A percentile compares a stretch with the other conserved stretches of the same genome.
phyloP scores from a whole-genome alignment of 1,140 invertebrate genomes.

The Globodera rostochiensis region DNA sequence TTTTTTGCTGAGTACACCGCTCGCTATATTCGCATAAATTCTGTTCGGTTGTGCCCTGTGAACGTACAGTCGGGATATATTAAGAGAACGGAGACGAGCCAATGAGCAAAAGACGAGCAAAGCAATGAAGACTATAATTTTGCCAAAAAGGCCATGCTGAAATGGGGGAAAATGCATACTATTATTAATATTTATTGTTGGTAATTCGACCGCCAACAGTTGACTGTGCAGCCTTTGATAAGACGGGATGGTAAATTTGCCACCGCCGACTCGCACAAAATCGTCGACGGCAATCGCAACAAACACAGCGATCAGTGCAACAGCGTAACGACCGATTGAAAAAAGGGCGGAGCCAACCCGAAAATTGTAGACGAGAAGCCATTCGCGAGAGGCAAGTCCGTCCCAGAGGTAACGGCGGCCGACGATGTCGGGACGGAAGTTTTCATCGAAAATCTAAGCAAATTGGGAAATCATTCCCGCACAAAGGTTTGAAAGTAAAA shows the following conservation, averaged over 20 bases:
- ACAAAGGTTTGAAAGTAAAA: no score
- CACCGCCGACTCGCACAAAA: background rate
- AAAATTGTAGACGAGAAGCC: background rate
- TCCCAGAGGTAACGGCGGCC: background rate
- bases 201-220: background rate
- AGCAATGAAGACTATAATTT: background rate
- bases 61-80: constrained; percentile 10
- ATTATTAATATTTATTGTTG: background rate
- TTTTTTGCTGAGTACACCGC: background rate
- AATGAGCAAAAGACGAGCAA: background rate
- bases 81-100: background rate
- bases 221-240: background rate
- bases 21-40: background rate
- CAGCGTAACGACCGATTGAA: background rate
- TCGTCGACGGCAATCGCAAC: background rate
- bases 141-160: constrained; percentile 15
- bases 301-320: background rate
- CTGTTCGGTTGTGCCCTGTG: background rate
- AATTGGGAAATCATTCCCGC: no score
- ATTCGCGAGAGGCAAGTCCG: background rate
- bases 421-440: background rate
- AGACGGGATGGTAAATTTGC: background rate
- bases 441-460: background rate
- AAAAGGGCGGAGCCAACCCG: background rate
- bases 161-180: background rate